Conservation (phyloP, 2,113 vertebrate genomes). For the Nansenia antarctica region DNA sequence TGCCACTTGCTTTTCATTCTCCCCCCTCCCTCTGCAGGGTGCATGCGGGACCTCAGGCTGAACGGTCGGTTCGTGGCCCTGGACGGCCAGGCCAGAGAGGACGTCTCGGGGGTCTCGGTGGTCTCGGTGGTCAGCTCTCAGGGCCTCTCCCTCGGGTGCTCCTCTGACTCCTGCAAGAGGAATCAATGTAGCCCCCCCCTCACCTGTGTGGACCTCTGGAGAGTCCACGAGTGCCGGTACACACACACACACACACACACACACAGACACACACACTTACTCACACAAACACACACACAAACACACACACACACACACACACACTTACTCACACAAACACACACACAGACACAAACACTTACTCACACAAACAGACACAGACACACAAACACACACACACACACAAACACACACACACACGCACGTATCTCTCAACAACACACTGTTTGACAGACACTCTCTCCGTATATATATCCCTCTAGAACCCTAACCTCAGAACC, state of each 20-base stretch:
- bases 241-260: background rate
- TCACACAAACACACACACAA: background rate
- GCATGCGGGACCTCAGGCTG: constrained; percentile 84
- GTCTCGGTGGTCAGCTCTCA: constrained; percentile 79
- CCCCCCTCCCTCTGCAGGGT: constrained; percentile 69
- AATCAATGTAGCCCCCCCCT: constrained; percentile 84
- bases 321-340: background rate
- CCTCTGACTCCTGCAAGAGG: constrained; percentile 83
- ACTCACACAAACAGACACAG: constrained; percentile 6
- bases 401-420: background rate
- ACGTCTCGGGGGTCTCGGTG: constrained; percentile 77
- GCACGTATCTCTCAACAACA: background rate
- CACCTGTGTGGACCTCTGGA: constrained; percentile 87
- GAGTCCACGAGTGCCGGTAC: constrained; percentile 89
- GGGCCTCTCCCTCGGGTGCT: constrained; percentile 79
- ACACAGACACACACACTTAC: background rate
- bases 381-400: background rate
- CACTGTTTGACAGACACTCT: background rate
- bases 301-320: background rate
- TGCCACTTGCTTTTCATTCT: background rate
- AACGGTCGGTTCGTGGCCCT: constrained; percentile 82
- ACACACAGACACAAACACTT: too few relatives aligned
- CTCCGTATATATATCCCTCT: background rate
- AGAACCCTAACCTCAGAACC: background rate
- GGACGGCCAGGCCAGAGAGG: constrained; percentile 75